A percentile compares a stretch with the other conserved stretches of the same genome.
phyloP scores from a whole-genome alignment of 1,140 invertebrate genomes.

The Archivesica marissinica region DNA sequence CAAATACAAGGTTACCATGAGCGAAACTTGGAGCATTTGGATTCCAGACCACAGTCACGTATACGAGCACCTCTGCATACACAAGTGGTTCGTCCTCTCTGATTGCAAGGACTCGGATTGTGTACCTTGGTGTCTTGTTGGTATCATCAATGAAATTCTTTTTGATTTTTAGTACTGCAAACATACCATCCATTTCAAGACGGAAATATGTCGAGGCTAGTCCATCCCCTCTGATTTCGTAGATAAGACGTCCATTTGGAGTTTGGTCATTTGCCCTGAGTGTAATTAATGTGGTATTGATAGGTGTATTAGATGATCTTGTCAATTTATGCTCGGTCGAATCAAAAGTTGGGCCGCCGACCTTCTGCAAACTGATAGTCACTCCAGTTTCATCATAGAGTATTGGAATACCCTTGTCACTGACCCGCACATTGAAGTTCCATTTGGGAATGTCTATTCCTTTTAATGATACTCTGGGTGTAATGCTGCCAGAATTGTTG shows the following conservation, averaged over 20 bases:
- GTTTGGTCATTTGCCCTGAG: constrained; percentile 61
- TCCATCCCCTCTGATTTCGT: constrained; percentile 69
- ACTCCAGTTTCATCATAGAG: constrained; percentile 63
- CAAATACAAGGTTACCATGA: constrained; percentile 91
- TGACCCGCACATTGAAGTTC: constrained; percentile 66
- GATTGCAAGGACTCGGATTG: constrained; percentile 62
- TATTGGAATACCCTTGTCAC: constrained; percentile 68
- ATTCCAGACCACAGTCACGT: constrained; percentile 66
- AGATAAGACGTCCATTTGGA: constrained; percentile 57
- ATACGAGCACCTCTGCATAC: constrained; percentile 81
- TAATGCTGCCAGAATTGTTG: constrained; percentile 60
- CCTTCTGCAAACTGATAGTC: constrained; percentile 60
- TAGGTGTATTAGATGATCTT: constrained; percentile 20
- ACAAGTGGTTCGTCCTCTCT: constrained; percentile 91
- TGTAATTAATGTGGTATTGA: constrained; percentile 49
- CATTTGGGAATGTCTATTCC: neutral
- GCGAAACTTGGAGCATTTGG: constrained; percentile 65
- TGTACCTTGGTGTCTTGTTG: constrained; percentile 59
- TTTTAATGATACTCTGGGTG: constrained; percentile 58
- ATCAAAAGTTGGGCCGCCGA: constrained; percentile 61
- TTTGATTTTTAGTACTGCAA: constrained; percentile 59
- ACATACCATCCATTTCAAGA: constrained; percentile 49
- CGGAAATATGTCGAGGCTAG: constrained; percentile 59
- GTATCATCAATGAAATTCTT: constrained; percentile 54
- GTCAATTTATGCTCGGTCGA: constrained; percentile 42